Evolutionary conservation across 1,140 invertebrate genomes (phyloP), one percentile per base, ranked within the genome.

Genomic region (Papilio helenus): DNA sequence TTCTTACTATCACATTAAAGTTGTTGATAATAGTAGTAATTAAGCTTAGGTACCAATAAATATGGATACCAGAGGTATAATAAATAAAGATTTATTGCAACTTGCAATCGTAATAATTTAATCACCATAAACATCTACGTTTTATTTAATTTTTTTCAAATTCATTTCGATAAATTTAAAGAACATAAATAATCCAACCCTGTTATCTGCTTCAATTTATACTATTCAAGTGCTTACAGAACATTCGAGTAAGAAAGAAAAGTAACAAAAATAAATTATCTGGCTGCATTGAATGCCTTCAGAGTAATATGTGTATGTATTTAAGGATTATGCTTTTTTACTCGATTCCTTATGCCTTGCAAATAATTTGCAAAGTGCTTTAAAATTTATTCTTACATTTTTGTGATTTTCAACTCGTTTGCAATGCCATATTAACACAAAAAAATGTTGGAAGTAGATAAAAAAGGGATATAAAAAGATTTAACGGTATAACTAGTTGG

Each of bases 211-310:
- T 68, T 16, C 26, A 68, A 68, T 68, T 68, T 68, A 68, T 68
- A 68, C 26, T 29, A 68, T 68, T 68, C 26, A 68, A 68, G 61
- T 26, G 61, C 20, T 74, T 26, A 29, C 23, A 46, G 18, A 49
- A 49, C 46, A 20, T 55, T 49, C 46, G 4, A 55, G 23, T 4
- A 26, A 46, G 26, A 51, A 74, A 74, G 72, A 73, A 51, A 74
- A 74, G 42, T 49, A 49, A 74, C 46, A 74, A 51, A 74, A 74
- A 51, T 74, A 29, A 51, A 74, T 73, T 49, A 73, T 23, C 72
- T 29, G 46, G n/a, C 72, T 3, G 44, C 72, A 29, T 51, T 74
- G 72, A 74, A 51, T 74, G 46, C 44, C 44, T 74, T 20, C 1
- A 49, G 44, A 74, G 44, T 74, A 74, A 74, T 49, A 23, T 29